phyloP scores from a whole-genome alignment of 92 coral and sea anemone species.

The Actinernus sp. region DNA sequence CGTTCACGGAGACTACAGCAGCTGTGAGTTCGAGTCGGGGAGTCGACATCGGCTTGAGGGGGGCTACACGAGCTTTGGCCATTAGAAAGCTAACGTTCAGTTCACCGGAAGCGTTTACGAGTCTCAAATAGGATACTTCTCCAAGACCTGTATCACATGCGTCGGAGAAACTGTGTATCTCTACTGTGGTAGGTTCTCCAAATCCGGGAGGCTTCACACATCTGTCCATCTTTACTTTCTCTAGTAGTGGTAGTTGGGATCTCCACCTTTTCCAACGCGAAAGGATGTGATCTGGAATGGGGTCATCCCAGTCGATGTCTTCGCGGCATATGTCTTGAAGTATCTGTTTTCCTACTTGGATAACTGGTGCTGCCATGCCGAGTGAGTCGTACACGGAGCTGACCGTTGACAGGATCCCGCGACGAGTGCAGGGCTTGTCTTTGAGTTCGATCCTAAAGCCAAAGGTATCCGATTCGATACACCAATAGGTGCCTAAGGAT shows the following conservation, averaged over 20 bases:
- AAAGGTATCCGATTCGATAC: slow-evolving; percentile 40
- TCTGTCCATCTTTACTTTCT: slow-evolving; percentile 27
- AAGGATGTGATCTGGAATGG: slow-evolving; percentile 37
- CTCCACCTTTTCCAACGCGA: slow-evolving; percentile 57
- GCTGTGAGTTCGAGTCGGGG: slow-evolving; percentile 61
- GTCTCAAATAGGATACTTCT: slow-evolving; percentile 47
- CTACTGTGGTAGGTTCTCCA: slow-evolving; percentile 24
- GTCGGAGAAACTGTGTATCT: slow-evolving; percentile 50
- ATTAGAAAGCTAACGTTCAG: slow-evolving; percentile 58
- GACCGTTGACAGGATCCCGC: slow-evolving; percentile 38
- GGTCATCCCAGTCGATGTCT: slow-evolving; percentile 43
- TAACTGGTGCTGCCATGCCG: slow-evolving; percentile 47
- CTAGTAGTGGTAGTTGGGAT: slow-evolving; percentile 31
- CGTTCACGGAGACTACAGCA: slow-evolving; percentile 45
- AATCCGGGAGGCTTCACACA: slow-evolving; percentile 52
- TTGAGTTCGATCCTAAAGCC: slow-evolving; percentile 34
- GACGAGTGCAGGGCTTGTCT: slow-evolving; percentile 48
- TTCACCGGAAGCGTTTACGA: slow-evolving; percentile 10
- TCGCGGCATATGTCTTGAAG: slow-evolving; percentile 30
- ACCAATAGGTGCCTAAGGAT: slow-evolving; percentile 52
- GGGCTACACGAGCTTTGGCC: slow-evolving; percentile 55
- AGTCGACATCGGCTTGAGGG: slow-evolving; percentile 37
- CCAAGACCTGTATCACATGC: slow-evolving; percentile 49
- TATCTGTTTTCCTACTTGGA: slow-evolving; percentile 32
- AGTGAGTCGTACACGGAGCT: slow-evolving; percentile 51